Conservation (phyloP, 2,113 vertebrate species). For the Myiozetetes cayanensis region DNA sequence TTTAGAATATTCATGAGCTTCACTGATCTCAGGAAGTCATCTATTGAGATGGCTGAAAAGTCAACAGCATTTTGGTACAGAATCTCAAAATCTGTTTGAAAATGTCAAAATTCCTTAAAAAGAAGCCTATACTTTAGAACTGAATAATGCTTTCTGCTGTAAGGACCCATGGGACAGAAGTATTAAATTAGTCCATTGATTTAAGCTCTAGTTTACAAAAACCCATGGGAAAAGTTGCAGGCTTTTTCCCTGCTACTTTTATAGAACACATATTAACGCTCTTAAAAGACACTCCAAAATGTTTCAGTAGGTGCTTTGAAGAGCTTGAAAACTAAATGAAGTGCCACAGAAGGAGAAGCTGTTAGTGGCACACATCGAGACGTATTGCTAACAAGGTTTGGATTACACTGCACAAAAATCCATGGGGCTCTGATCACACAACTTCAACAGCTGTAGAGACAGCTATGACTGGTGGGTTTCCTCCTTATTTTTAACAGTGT, state of each 20-base stretch:
- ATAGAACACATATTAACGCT: neutral
- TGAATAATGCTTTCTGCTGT: neutral
- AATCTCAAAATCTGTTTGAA: neutral
- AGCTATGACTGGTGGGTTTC: neutral
- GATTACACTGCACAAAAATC: neutral
- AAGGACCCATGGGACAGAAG: neutral
- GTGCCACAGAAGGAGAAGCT: neutral
- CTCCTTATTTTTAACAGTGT: neutral
- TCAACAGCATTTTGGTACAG: neutral
- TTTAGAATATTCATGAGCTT: conserved; percentile 35
- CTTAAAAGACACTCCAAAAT: neutral
- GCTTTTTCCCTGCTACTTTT: neutral
- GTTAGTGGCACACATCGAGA: neutral
- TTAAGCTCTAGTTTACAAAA: neutral
- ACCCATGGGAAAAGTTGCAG: neutral
- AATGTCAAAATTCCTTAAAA: neutral
- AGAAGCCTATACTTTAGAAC: neutral
- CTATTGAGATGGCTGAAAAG: neutral
- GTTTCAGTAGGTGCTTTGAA: neutral
- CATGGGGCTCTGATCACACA: neutral
- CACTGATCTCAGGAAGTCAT: neutral
- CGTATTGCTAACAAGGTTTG: neutral
- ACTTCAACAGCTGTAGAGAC: neutral
- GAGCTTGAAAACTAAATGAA: neutral
- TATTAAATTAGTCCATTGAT: neutral